Base-by-base conservation (phyloP, 2,888 invertebrate species). In the Rhynchonema sp. region DNA sequence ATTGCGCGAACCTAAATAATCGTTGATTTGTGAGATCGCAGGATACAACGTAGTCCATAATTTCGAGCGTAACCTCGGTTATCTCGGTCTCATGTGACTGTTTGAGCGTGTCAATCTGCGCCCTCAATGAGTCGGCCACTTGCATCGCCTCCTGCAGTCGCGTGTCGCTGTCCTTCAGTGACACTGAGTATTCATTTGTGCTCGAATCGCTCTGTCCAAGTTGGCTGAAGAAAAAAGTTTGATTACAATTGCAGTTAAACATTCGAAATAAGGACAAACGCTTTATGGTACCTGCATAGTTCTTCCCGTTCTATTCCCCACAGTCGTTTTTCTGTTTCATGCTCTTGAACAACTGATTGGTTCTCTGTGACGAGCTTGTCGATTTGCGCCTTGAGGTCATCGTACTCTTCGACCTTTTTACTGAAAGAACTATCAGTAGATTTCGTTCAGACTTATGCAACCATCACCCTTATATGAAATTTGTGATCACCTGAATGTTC, bases 361-460 rank as follows among this genome's bases (percentile, higher is more conserved):
- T 66, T 60, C 58, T 71, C 70, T 1, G 64, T 65, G 28, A 64
- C 66, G 55, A 69, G 59, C 6, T 67, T 79, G 74, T 90, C 90
- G 58, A 91, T 77, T 65, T 89, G 82, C 52, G 90, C 79, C 69
- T 86, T 82, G 61, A 89, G 75, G 74, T 90, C 88, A 26, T 85
- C 82, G 55, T 76, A 65, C 75, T 87, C 86, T 67, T 87, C 87
- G 54, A 71, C 67, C 69, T 84, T 46, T n/a, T n/a, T n/a, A n/a
- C n/a, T n/a, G n/a, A n/a, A n/a, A n/a, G n/a, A n/a, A n/a, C n/a
- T n/a, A n/a, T n/a, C n/a, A n/a, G n/a, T n/a, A n/a, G n/a, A n/a
- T n/a, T n/a, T n/a, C n/a, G n/a, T n/a, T n/a, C n/a, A n/a, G n/a
- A n/a, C n/a, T n/a, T n/a, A n/a, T n/a, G n/a, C n/a, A n/a, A n/a